These are phyloP conservation scores for Conus canariensis DNA, from an alignment of 2,888 invertebrate species.

Conservation along the genomic window DNA sequence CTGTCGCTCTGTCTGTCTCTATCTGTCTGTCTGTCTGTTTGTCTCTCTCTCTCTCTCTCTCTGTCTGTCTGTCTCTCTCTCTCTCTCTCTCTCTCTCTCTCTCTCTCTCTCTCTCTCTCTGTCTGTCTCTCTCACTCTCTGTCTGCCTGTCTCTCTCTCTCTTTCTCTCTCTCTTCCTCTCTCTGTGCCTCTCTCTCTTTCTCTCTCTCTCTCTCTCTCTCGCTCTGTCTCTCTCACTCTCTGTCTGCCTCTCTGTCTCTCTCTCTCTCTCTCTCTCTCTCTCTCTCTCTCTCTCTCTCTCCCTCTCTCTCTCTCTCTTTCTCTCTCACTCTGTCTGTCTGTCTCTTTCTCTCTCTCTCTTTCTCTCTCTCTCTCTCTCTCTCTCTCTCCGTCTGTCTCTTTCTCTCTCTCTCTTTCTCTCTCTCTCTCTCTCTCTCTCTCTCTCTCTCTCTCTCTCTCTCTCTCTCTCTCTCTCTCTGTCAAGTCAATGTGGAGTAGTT, in stretches of 20 bases:
- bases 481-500: too few relatives aligned
- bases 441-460: neutral
- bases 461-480: too few relatives aligned
- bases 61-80: neutral
- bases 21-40: neutral
- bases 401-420: conserved; percentile 1
- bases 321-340: neutral
- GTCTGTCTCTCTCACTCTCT: neutral
- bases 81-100: too few relatives aligned
- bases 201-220: conserved; percentile 12
- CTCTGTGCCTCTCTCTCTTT: neutral
- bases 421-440: neutral
- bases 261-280: neutral
- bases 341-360: too few relatives aligned
- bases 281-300: neutral
- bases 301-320: neutral
- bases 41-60: neutral
- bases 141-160: neutral
- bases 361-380: too few relatives aligned
- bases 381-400: neutral
- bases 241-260: neutral
- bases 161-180: neutral
- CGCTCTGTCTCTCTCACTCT: neutral
- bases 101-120: too few relatives aligned
- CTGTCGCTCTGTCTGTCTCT: neutral